Conservation (phyloP, 2,888 invertebrate species). For the Drosophila setosimentum region DNA sequence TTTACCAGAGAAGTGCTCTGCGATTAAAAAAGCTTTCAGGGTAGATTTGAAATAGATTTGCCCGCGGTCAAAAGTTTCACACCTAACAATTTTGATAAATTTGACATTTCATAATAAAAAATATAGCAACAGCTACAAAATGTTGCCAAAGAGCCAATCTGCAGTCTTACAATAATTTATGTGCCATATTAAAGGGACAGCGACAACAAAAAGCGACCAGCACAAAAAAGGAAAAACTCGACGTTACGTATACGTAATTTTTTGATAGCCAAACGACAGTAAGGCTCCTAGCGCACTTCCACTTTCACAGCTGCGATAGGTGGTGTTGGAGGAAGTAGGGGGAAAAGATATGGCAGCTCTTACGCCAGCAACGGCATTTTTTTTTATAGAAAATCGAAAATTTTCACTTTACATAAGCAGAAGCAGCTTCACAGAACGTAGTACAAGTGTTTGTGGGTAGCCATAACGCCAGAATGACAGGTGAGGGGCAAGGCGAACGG, state of each 20-base stretch:
- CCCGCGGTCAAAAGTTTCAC: conserved; percentile 64
- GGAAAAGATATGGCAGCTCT: background rate
- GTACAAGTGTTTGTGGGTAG: conserved; percentile 74
- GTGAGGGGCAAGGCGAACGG: background rate
- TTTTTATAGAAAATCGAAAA: conserved; percentile 73
- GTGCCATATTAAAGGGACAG: conserved; percentile 79
- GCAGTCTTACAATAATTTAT: conserved; percentile 78
- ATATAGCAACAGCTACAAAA: conserved; percentile 53
- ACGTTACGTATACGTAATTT: conserved; percentile 77
- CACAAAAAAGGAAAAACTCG: conserved; percentile 22
- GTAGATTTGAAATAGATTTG: conserved; percentile 36
- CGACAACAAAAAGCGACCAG: conserved; percentile 55
- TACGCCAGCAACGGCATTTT: conserved; percentile 41
- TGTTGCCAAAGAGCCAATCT: conserved; percentile 78
- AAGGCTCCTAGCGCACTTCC: conserved; percentile 38
- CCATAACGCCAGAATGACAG: conserved; percentile 46
- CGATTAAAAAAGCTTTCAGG: conserved; percentile 39
- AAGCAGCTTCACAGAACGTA: conserved; percentile 52
- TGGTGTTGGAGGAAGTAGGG: background rate
- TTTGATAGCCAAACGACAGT: conserved; percentile 67
- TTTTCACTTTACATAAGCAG: conserved; percentile 76
- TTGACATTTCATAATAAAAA: conserved; percentile 14
- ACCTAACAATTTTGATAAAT: conserved; percentile 67
- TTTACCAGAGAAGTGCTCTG: conserved; percentile 17
- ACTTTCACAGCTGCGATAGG: background rate